Conservation (phyloP, 2,888 invertebrate species). For the Agrotis segetum region DNA sequence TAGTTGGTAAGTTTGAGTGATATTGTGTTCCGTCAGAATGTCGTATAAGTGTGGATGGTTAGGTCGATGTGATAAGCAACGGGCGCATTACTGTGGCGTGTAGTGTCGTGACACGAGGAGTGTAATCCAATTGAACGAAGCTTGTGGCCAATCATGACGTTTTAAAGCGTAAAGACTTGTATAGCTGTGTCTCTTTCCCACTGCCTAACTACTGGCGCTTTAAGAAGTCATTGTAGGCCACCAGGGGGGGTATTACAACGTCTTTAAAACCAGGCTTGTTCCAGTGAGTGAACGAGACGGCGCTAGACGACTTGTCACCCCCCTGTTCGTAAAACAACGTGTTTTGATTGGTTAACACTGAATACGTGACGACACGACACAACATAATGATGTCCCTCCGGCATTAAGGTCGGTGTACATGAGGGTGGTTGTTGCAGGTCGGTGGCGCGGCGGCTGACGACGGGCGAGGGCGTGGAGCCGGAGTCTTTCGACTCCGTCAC, state of each 20-base stretch:
- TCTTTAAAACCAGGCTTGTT: too few species aligned
- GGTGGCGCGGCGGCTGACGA: slow-evolving; percentile 96
- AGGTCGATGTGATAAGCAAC: slow-evolving; percentile 2
- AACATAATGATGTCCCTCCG: slow-evolving; percentile 3
- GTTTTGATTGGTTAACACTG: background rate
- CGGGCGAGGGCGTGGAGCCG: slow-evolving; percentile 97
- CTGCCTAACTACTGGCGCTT: too few species aligned
- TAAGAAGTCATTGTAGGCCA: too few species aligned
- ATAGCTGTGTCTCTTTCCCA: too few species aligned
- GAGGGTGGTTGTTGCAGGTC: slow-evolving; percentile 91
- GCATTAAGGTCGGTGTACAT: slow-evolving; percentile 23
- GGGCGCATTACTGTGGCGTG: slow-evolving; percentile 7
- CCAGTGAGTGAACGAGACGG: too few species aligned
- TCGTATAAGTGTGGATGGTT: background rate
- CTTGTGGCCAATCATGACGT: too few species aligned
- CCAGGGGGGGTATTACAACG: too few species aligned
- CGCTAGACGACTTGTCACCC: too few species aligned
- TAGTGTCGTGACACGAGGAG: background rate
- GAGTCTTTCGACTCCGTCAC: slow-evolving; percentile 98
- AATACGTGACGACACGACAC: background rate
- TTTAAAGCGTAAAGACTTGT: too few species aligned
- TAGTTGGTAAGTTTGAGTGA: slow-evolving; percentile 52
- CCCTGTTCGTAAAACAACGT: background rate
- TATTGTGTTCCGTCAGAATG: slow-evolving; percentile 26
- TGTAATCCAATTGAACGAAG: background rate